Percentiles rank a stretch among this genome's conserved stretches.
Evolutionary conservation across 35 echinoderm and acorn worm genomes (phyloP).

Genomic region (Strongylocentrotus purpuratus): DNA sequence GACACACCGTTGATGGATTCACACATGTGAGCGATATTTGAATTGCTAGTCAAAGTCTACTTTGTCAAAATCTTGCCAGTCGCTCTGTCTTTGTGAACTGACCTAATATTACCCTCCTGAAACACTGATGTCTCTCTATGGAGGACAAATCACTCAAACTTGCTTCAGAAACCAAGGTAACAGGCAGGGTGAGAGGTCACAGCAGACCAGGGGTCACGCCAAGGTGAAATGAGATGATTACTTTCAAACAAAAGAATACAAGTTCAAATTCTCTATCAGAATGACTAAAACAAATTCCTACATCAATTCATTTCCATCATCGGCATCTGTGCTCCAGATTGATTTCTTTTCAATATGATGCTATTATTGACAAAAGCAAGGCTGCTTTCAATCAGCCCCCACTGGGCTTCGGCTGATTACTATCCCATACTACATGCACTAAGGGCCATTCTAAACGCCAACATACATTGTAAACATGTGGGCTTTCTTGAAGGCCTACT

Average conservation of each 20-base stretch:
- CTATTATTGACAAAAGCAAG: background rate
- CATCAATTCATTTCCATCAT: constrained; percentile 28
- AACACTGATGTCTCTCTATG: background rate
- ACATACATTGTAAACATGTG: background rate
- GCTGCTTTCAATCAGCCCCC: background rate
- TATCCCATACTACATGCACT: background rate
- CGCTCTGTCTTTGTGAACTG: background rate
- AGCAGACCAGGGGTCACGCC: background rate
- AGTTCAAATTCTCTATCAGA: background rate
- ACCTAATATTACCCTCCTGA: background rate
- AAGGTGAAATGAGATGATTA: constrained; percentile 10
- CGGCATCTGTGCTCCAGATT: constrained; percentile 6
- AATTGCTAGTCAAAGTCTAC: no score
- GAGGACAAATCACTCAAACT: constrained; percentile 10
- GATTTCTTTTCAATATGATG: constrained; percentile 5
- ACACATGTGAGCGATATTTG: no score
- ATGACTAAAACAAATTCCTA: background rate
- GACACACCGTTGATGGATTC: no score
- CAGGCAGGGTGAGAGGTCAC: constrained; percentile 16
- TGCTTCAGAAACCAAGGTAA: background rate
- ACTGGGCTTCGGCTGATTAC: background rate
- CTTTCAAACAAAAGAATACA: background rate
- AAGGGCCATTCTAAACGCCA: no score
- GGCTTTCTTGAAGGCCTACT: background rate
- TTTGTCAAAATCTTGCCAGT: no score